These are phyloP conservation scores for Ctenodactylus gundi DNA, from an alignment of 2,113 vertebrate genomes.

Conservation along the genomic window DNA sequence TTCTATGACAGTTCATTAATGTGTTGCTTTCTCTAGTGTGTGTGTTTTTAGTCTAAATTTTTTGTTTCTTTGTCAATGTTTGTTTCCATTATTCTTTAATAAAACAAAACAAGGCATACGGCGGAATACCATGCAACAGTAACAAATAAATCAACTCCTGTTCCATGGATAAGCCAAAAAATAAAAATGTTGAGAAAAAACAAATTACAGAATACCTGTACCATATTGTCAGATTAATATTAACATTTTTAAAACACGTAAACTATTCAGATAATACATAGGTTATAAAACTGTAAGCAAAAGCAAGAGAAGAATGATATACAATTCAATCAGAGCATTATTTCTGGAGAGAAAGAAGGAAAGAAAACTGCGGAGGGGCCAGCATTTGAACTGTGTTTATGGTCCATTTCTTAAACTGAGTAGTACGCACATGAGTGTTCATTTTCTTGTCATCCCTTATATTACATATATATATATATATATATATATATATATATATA, in stretches of 20 bases:
- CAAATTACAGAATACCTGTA: neutral
- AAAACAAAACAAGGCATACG: neutral
- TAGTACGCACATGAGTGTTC: neutral
- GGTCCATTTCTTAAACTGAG: neutral
- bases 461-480: neutral
- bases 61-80: too few relatives aligned
- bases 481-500: neutral
- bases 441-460: neutral
- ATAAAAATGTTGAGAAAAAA: neutral
- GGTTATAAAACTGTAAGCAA: neutral
- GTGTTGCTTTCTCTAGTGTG: too few relatives aligned
- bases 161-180: neutral
- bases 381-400: neutral
- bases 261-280: neutral
- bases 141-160: neutral
- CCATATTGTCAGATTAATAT: neutral
- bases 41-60: too few relatives aligned
- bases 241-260: neutral
- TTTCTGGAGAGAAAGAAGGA: neutral
- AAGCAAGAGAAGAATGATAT: neutral
- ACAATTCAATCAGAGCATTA: neutral
- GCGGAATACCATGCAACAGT: neutral
- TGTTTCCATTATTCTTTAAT: too few relatives aligned
- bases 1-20: too few relatives aligned
- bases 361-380: neutral